Percentiles rank a stretch among this genome's conserved stretches.
Evolutionary conservation across 2,797 vertebrate genomes (phyloP).

Genomic region (Enoplosus armatus): DNA sequence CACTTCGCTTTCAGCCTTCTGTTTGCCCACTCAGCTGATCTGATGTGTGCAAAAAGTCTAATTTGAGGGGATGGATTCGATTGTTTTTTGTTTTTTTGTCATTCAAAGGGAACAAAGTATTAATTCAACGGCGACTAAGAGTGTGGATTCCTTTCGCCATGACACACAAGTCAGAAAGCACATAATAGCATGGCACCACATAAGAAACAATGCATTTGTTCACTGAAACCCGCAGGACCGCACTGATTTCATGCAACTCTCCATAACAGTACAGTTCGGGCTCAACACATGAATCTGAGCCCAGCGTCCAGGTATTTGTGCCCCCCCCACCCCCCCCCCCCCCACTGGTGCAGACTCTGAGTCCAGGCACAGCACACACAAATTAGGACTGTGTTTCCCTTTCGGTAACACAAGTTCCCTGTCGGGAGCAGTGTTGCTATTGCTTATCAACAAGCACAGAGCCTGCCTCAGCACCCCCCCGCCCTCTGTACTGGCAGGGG

Average conservation of each 20-base stretch:
- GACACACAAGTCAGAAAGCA: too few species aligned
- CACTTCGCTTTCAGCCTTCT: neutral
- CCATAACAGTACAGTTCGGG: conserved; percentile 6
- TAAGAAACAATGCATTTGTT: neutral
- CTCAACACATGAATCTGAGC: neutral
- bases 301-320: conserved; percentile 26
- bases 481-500: conserved; percentile 44
- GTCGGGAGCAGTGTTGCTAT: conserved; percentile 40
- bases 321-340: conserved; percentile 8
- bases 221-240: neutral
- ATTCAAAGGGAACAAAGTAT: neutral
- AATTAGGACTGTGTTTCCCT: conserved; percentile 54
- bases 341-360: conserved; percentile 29
- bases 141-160: neutral
- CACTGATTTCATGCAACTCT: neutral
- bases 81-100: too few species aligned
- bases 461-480: conserved; percentile 38
- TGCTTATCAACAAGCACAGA: conserved; percentile 63
- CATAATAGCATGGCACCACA: neutral
- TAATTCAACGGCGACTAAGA: neutral
- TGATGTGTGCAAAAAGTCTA: neutral
- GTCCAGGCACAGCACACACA: conserved; percentile 39
- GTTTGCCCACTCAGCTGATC: conserved; percentile 1
- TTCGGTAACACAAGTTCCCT: conserved; percentile 53
- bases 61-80: neutral